Evolutionary conservation across 2,888 invertebrate genomes (phyloP), one percentile per base, ranked within the genome.

Genomic region (Latrodectus hesperus): DNA sequence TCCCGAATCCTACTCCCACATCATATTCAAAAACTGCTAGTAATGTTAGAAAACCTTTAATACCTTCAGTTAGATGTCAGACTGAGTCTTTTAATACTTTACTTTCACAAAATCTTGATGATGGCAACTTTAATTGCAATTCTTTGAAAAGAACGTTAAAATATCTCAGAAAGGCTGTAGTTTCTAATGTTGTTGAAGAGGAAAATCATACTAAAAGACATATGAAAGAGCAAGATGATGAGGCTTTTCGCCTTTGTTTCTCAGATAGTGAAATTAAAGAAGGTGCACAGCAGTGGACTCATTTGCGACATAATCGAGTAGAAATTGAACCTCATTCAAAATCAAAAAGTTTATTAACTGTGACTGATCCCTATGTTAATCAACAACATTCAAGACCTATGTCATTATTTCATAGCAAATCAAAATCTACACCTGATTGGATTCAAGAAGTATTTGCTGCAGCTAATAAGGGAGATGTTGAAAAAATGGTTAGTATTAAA

Each of bases 361-460:
- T 88, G 0, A 70, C 73, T 51, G 76, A 84, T 55, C 60, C 81
- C 60, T 49, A 60, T 53, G n/a, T 26, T 8, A 38, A 38, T 38
- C 68, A 77, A 38, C 38, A 49, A 12, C 9, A 52, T 10, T 53
- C 80, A 14, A 88, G 70, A 70, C 77, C 81, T 64, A 67, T 64
- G 26, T 55, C 88, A 10, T 74, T 84, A 49, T 82, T 75, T 75
- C 60, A 71, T 60, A 83, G 51, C 49, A 75, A 75, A 26, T 55
- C 83, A 53, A 86, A 89, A 72, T 65, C 68, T 67, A 81, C 92
- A 11, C 92, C 92, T 12, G 92, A 92, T 84, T 92, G 92, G 92
- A 92, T 92, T 79, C 91, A 91, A 90, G 91, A 91, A 88, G 92
- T 92, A 17, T 92, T 92, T 89, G 90, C 91, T 82, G 90, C 91